These are phyloP conservation scores for Ariolimax columbianus DNA, from an alignment of 2,888 invertebrate genomes.

Conservation along the genomic window DNA sequence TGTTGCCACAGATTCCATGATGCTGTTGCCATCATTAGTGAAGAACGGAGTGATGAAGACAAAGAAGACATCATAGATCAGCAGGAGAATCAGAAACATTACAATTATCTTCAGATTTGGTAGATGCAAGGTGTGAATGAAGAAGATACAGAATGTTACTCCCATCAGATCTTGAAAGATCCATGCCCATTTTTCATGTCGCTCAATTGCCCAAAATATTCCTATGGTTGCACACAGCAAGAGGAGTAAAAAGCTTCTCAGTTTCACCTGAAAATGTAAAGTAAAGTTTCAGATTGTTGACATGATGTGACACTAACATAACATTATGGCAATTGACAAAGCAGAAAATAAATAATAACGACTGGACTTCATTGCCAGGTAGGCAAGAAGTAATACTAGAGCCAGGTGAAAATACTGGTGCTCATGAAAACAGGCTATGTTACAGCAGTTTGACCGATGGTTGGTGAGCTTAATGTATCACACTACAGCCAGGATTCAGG, in stretches of 20 bases:
- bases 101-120: conserved; percentile 76
- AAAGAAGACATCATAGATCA: conserved; percentile 82
- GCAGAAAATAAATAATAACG: no score
- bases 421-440: no score
- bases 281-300: not conserved
- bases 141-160: conserved; percentile 79
- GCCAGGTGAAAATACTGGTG: no score
- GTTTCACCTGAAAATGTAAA: conserved; percentile 59
- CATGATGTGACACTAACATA: not conserved
- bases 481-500: no score
- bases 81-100: conserved; percentile 80
- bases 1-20: conserved; percentile 81
- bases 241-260: conserved; percentile 63
- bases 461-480: no score
- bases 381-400: no score
- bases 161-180: conserved; percentile 79
- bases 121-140: conserved; percentile 80
- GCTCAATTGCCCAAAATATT: conserved; percentile 62
- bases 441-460: no score
- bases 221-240: conserved; percentile 65
- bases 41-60: conserved; percentile 82
- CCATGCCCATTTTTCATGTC: conserved; percentile 59
- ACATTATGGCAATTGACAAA: no score
- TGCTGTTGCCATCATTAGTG: conserved; percentile 79
- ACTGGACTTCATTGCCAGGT: no score